Evolutionary conservation across 2,797 vertebrate species (phyloP), one percentile per base, ranked within the genome.

Genomic region (Basileuterus tristriatus): DNA sequence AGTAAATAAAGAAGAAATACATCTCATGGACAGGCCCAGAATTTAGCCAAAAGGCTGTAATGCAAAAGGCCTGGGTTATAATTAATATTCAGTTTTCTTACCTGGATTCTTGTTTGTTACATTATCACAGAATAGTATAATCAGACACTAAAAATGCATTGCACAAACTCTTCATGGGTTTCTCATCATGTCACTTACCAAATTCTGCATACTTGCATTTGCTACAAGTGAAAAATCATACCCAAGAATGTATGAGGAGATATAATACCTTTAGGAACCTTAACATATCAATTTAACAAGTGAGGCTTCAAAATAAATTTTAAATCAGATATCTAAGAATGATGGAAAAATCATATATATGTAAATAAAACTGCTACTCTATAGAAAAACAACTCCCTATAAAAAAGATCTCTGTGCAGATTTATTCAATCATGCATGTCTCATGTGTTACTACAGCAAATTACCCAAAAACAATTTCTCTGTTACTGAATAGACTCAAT

Each of bases 401-500:
- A 43, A 74, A 83, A 70, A 49, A 62, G 60, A 81, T 49, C 37
- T 94, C 78, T 8, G 49, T 72, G 74, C 63, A 76, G 52, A 90
- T 96, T 95, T 97, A 97, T 77, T 93, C 96, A 96, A 80, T 89
- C 91, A 53, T 87, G 92, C 78, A 87, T 79, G 79, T 95, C 96
- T 97, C 82, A 55, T 83, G 87, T 80, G 83, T 92, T 91, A 96
- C 94, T 52, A 94, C 95, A 97, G 90, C 85, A 95, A 97, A 97
- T 97, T 97, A 97, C 88, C 88, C 93, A 77, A 96, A 94, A 97
- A 98, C 97, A 98, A 96, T 97, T 97, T 97, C 75, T 90, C 95
- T 69, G 77, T 87, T 96, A 94, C 92, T 92, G 91, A 96, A 87
- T 72, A 78, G 75, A 91, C 84, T 93, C 70, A 96, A 91, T 87